These are phyloP conservation scores for Agriopis leucophaearia DNA, from an alignment of 2,888 invertebrate genomes.

Conservation along the genomic window DNA sequence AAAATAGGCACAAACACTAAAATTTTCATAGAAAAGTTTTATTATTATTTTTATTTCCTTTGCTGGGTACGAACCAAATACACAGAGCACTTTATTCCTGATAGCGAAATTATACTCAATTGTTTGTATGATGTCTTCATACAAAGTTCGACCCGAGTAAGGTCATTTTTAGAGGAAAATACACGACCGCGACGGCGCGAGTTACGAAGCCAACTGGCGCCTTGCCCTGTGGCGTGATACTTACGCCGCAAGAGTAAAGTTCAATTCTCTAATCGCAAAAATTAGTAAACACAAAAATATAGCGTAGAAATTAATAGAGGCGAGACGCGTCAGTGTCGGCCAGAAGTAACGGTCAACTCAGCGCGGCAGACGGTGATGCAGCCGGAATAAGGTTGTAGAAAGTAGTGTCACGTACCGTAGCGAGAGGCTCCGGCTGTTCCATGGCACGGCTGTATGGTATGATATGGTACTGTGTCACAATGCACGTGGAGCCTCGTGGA, in stretches of 20 bases:
- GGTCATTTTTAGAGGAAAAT: conserved; percentile 64
- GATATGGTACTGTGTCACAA: conserved; percentile 18
- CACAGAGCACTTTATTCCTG: conserved; percentile 2
- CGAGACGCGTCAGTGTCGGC: conserved; percentile 23
- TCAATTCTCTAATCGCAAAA: conserved; percentile 67
- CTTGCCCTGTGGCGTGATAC: conserved; percentile 73
- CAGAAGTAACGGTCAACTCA: conserved; percentile 28
- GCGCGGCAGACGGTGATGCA: conserved; percentile 23
- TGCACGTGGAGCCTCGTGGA: conserved; percentile 49
- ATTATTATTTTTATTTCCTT: not conserved
- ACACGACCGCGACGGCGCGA: conserved; percentile 67
- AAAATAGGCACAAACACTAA: conserved; percentile 2
- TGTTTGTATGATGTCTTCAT: conserved; percentile 9
- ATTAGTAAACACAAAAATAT: conserved; percentile 55
- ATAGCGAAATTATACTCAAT: conserved; percentile 8
- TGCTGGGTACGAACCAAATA: not conserved
- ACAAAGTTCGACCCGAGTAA: conserved; percentile 61
- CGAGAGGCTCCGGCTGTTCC: conserved; percentile 53
- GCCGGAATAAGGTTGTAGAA: conserved; percentile 41
- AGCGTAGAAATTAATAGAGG: conserved; percentile 45
- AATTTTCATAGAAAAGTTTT: conserved; percentile 2
- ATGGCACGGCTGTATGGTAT: conserved; percentile 43
- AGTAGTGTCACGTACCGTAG: conserved; percentile 61
- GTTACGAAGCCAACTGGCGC: conserved; percentile 81
- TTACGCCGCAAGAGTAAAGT: conserved; percentile 77